These are phyloP conservation scores for Liparis tanakae DNA, from an alignment of 2,797 vertebrate species.

Conservation along the genomic window DNA sequence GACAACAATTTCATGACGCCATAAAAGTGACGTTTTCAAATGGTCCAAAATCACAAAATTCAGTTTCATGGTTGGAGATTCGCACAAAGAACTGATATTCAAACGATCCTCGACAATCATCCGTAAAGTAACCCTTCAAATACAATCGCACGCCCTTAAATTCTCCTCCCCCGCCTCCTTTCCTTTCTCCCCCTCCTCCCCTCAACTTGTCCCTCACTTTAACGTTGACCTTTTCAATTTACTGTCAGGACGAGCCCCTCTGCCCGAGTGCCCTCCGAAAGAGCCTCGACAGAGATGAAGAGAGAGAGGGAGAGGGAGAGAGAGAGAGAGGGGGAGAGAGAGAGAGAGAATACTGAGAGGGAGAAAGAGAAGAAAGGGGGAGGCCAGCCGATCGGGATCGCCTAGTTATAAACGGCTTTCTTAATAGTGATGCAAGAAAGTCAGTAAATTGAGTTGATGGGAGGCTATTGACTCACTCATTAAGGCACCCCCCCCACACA, in stretches of 20 bases:
- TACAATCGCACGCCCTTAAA: no score
- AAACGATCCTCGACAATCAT: no score
- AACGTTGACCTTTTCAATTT: constrained; percentile 39
- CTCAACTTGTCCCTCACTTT: constrained; percentile 23
- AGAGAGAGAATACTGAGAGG: neutral
- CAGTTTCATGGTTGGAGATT: no score
- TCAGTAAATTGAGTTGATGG: constrained; percentile 71
- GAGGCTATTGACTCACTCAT: constrained; percentile 32
- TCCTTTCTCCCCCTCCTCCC: neutral
- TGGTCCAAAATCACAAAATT: no score
- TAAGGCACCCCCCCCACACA: neutral
- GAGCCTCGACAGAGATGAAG: constrained; percentile 24
- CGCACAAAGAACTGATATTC: no score
- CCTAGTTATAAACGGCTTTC: constrained; percentile 59
- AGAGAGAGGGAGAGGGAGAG: neutral
- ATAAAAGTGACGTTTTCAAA: neutral
- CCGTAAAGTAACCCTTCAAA: neutral
- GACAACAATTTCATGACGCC: neutral
- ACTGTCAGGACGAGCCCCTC: constrained; percentile 27
- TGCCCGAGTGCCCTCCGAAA: constrained; percentile 53
- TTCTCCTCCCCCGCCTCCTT: neutral
- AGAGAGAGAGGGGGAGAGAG: neutral
- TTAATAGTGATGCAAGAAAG: constrained; percentile 77
- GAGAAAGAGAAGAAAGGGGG: constrained; percentile 1
- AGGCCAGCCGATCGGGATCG: constrained; percentile 33